Conservation (phyloP, 1,140 invertebrate genomes). For the Homarus americanus region DNA sequence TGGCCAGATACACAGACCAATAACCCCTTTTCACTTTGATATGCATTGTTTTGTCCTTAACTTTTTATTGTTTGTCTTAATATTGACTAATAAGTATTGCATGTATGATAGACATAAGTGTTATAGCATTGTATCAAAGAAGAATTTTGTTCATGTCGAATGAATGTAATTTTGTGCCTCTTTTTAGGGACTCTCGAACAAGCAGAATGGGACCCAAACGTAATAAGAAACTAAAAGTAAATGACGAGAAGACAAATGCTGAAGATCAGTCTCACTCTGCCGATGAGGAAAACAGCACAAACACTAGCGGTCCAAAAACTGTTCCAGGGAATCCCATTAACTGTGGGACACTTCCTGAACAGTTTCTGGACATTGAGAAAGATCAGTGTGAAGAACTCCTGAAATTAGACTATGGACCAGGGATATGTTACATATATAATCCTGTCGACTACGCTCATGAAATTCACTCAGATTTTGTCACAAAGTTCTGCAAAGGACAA, state of each 20-base stretch:
- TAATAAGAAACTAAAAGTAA: not conserved
- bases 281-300: not conserved
- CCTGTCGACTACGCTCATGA: slow-evolving; percentile 89
- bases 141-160: no score
- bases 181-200: not conserved
- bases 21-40: no score
- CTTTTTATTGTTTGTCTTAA: no score
- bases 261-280: not conserved
- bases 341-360: not conserved
- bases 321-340: not conserved
- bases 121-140: not conserved
- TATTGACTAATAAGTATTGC: not conserved
- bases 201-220: not conserved
- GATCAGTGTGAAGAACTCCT: slow-evolving; percentile 41
- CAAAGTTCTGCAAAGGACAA: slow-evolving; percentile 82
- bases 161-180: not conserved
- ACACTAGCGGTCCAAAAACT: not conserved
- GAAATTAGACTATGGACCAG: slow-evolving; percentile 76
- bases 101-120: not conserved
- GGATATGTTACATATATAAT: slow-evolving; percentile 87
- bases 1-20: no score
- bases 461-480: slow-evolving; percentile 85
- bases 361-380: slow-evolving; percentile 38
- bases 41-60: no score
- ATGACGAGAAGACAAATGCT: not conserved